A percentile compares a stretch with the other conserved stretches of the same genome.
These are phyloP conservation scores for Camarhynchus parvulus DNA, from an alignment of 2,113 vertebrate genomes.

Conservation along the genomic window DNA sequence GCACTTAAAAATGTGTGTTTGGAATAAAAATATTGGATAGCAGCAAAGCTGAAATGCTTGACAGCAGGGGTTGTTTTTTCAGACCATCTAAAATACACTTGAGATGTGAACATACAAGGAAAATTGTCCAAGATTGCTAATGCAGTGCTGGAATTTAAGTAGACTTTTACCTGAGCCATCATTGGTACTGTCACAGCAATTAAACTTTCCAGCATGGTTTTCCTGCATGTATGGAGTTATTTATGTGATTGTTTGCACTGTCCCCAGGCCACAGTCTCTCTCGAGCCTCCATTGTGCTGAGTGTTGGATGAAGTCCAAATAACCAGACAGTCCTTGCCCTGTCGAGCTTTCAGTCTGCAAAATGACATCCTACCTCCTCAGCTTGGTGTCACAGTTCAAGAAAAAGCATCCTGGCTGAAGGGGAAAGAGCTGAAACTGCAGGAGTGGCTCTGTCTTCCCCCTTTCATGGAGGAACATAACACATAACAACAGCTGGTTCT, in stretches of 20 bases:
- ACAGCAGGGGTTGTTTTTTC: neutral
- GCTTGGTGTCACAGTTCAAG: neutral
- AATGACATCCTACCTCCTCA: neutral
- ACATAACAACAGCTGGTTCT: neutral
- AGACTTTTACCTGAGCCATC: neutral
- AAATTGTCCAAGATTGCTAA: neutral
- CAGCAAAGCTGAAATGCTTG: neutral
- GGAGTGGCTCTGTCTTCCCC: neutral
- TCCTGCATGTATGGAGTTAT: neutral
- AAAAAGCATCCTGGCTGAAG: neutral
- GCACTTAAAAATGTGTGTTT: slow-evolving; percentile 31
- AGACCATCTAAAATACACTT: neutral
- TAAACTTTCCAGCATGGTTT: slow-evolving; percentile 12
- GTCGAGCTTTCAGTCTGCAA: neutral
- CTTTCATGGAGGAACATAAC: neutral
- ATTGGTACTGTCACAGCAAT: neutral
- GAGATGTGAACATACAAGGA: neutral
- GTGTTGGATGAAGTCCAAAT: neutral
- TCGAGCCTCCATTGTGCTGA: neutral
- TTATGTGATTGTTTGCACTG: neutral
- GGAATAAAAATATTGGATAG: slow-evolving; percentile 12
- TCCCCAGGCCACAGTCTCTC: neutral
- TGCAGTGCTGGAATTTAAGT: neutral
- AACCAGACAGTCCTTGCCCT: neutral
- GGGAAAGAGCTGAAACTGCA: neutral